phyloP scores from a whole-genome alignment of 2,113 vertebrate species.

The Lophotis ruficrista region DNA sequence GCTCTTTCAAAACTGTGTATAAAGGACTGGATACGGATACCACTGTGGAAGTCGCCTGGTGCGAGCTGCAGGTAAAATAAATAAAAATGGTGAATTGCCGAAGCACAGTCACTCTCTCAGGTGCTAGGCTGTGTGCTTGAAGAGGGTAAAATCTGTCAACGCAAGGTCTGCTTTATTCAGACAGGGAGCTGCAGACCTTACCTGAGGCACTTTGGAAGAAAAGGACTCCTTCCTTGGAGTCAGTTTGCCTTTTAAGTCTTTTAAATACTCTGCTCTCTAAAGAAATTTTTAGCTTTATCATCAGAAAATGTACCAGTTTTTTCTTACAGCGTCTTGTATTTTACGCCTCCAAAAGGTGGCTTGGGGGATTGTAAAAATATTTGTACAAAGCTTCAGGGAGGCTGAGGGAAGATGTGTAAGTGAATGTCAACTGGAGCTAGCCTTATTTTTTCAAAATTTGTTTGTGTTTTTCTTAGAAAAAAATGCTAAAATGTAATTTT shows the following conservation, averaged over 20 bases:
- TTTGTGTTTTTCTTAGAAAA: background rate
- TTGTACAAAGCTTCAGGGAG: background rate
- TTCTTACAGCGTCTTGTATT: background rate
- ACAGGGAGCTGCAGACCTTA: background rate
- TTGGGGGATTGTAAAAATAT: background rate
- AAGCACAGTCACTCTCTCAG: background rate
- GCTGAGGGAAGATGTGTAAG: background rate
- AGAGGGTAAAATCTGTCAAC: background rate
- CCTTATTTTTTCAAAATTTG: background rate
- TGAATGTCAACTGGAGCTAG: background rate
- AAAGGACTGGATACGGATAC: constrained; percentile 98
- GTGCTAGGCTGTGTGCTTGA: background rate
- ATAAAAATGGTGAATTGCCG: background rate
- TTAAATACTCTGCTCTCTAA: background rate
- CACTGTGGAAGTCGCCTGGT: constrained; percentile 98
- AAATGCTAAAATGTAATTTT: background rate
- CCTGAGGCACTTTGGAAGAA: background rate
- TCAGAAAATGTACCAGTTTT: background rate
- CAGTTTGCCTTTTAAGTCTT: background rate
- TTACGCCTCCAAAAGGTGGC: background rate
- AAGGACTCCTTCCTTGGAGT: background rate
- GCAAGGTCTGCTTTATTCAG: background rate
- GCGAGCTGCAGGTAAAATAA: constrained; percentile 91
- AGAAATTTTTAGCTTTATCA: background rate
- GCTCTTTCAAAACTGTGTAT: constrained; percentile 98